A percentile compares a stretch with the other conserved stretches of the same genome.
Conservation (phyloP, 2,113 vertebrate genomes). For the Ahaetulla prasina region DNA sequence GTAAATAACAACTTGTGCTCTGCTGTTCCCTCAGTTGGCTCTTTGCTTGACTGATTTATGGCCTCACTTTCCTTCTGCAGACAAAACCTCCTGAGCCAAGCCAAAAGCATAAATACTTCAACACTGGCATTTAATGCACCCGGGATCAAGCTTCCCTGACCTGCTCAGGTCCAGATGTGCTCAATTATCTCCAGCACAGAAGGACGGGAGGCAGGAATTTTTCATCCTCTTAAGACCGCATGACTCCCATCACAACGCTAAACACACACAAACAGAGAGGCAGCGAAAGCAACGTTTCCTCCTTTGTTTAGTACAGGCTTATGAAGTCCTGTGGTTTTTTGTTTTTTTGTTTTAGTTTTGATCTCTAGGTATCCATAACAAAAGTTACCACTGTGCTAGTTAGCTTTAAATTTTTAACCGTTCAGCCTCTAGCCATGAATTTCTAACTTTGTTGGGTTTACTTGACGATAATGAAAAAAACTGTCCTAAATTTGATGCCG, state of each 20-base stretch:
- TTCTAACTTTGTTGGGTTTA: not conserved
- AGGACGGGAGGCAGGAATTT: not conserved
- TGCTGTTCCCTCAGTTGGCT: not conserved
- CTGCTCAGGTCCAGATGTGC: not conserved
- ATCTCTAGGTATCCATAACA: not conserved
- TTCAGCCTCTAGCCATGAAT: not conserved
- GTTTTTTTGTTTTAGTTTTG: not conserved
- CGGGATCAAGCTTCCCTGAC: not conserved
- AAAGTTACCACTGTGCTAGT: not conserved
- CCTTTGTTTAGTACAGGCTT: not conserved
- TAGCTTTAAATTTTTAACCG: not conserved
- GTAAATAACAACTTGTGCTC: not conserved
- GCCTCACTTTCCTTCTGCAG: not conserved
- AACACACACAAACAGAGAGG: not conserved
- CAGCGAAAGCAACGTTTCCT: not conserved
- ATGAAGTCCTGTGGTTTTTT: not conserved
- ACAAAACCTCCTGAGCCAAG: not conserved
- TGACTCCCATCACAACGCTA: not conserved
- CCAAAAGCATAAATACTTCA: slow-evolving; percentile 8
- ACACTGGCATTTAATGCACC: not conserved
- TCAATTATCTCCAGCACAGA: not conserved
- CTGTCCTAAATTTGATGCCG: not conserved
- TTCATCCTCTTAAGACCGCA: not conserved
- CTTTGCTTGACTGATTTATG: slow-evolving; percentile 1
- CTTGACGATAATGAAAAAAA: not conserved